Evolutionary conservation across 2,113 vertebrate genomes (phyloP).

Genomic region (Peromyscus californicus): DNA sequence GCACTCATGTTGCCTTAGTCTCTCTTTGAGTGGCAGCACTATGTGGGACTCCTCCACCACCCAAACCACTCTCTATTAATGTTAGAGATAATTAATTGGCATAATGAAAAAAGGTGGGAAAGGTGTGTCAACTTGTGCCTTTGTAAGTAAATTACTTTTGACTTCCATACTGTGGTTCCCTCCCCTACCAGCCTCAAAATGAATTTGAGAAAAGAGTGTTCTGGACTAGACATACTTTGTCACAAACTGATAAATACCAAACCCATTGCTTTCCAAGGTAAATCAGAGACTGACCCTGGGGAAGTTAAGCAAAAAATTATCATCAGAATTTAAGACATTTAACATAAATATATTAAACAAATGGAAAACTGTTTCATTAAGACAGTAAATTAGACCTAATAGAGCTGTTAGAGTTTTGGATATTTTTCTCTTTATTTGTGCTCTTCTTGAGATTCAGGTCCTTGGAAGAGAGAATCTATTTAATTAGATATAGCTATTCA

Average conservation of each 20-base stretch:
- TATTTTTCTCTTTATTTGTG: background rate
- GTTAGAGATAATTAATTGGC: constrained; percentile 70
- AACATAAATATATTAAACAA: background rate
- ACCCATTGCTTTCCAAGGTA: background rate
- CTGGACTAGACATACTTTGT: background rate
- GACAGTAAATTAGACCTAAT: background rate
- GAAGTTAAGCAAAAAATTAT: background rate
- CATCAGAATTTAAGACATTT: background rate
- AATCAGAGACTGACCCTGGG: background rate
- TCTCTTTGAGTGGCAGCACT: background rate
- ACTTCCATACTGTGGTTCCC: background rate
- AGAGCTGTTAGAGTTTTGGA: background rate
- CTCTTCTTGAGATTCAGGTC: background rate
- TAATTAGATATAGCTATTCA: background rate
- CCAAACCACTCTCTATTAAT: constrained; percentile 42
- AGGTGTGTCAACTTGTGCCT: constrained; percentile 61
- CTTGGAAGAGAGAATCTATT: background rate
- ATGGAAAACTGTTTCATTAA: background rate
- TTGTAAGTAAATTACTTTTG: constrained; percentile 68
- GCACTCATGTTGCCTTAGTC: background rate
- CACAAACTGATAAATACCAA: background rate
- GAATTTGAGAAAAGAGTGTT: background rate
- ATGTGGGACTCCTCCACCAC: background rate
- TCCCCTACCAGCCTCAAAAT: background rate
- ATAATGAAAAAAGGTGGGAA: constrained; percentile 77